These are phyloP conservation scores for Trypoxylon attenuatum DNA, from an alignment of 2,888 invertebrate genomes.

Conservation along the genomic window DNA sequence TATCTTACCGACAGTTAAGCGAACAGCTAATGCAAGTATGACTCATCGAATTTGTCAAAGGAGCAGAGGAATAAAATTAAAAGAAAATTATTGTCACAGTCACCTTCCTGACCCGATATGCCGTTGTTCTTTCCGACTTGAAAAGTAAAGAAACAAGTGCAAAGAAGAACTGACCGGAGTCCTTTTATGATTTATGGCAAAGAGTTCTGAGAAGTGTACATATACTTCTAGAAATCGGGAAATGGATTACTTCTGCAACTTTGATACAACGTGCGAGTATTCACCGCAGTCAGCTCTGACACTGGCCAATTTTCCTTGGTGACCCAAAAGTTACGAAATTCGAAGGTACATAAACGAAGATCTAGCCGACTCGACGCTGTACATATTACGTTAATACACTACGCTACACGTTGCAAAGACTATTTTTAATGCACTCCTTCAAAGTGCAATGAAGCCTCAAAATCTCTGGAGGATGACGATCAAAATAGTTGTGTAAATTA, in stretches of 20 bases:
- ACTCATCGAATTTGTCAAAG: too few species aligned
- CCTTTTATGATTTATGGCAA: slow-evolving; percentile 16
- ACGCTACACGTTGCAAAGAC: neutral
- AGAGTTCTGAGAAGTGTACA: slow-evolving; percentile 16
- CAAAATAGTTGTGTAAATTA: too few species aligned
- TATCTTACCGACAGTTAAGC: too few species aligned
- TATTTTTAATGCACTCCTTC: neutral
- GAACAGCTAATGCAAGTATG: too few species aligned
- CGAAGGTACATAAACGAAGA: neutral
- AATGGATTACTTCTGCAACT: slow-evolving; percentile 30
- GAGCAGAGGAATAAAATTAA: too few species aligned
- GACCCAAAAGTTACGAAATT: neutral
- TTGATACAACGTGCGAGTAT: slow-evolving; percentile 25
- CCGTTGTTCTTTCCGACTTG: too few species aligned
- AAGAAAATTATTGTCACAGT: too few species aligned
- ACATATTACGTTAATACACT: neutral
- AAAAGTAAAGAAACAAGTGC: neutral
- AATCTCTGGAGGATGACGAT: too few species aligned
- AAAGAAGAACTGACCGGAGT: neutral
- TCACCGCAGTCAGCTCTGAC: slow-evolving; percentile 25
- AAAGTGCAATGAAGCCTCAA: neutral
- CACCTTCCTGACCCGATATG: too few species aligned
- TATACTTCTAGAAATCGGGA: slow-evolving; percentile 20
- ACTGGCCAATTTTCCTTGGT: slow-evolving; percentile 2
- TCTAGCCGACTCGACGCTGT: neutral